Conservation (phyloP, 37 sponge, comb jelly and placozoan genomes). For the Mnemiopsis leidyi region DNA sequence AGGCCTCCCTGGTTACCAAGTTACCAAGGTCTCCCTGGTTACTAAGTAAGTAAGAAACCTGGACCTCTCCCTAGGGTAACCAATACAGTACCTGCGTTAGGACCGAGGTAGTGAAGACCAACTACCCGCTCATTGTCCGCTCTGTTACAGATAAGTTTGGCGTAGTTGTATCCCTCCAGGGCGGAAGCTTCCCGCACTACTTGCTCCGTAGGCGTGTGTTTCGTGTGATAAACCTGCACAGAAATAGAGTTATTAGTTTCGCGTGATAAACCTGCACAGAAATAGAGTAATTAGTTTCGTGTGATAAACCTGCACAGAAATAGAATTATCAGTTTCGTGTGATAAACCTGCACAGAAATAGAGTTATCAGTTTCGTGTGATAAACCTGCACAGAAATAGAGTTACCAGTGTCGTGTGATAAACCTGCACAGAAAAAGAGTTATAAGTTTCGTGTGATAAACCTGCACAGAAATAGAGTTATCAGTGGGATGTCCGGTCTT, state of each 20-base stretch:
- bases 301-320: no score
- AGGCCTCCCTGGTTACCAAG: neutral
- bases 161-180: slow-evolving; percentile 76
- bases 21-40: neutral
- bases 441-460: slow-evolving; percentile 84
- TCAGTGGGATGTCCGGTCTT: no score
- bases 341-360: no score
- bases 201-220: slow-evolving; percentile 86
- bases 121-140: slow-evolving; percentile 85
- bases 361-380: no score
- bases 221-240: slow-evolving; percentile 82
- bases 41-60: neutral
- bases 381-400: no score
- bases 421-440: no score
- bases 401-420: no score
- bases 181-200: slow-evolving; percentile 71
- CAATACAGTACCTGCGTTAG: slow-evolving; percentile 77
- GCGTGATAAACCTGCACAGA: no score
- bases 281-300: no score
- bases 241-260: neutral
- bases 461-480: slow-evolving; percentile 67
- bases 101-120: slow-evolving; percentile 86
- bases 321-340: no score
- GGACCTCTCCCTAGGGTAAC: neutral
- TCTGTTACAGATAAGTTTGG: slow-evolving; percentile 82